Conservation (phyloP, 2,888 invertebrate species). For the Allacma fusca region DNA sequence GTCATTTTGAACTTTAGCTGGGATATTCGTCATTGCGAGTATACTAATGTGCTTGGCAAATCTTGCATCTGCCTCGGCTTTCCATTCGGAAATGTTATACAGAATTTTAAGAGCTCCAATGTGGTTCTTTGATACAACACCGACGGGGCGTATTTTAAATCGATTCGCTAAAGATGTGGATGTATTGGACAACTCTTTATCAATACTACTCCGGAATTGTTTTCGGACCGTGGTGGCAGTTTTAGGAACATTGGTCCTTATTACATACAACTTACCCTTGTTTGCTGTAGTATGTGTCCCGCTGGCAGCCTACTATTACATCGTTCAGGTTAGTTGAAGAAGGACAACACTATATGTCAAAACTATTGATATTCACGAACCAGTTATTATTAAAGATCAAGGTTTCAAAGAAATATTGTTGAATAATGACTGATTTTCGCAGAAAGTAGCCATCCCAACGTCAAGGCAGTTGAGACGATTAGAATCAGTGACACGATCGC, state of each 20-base stretch:
- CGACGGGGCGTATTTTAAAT: conserved; percentile 80
- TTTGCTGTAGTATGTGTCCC: too few species aligned
- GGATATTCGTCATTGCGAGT: conserved; percentile 10
- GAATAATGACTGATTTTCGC: conserved; percentile 59
- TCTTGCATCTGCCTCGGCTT: conserved; percentile 70
- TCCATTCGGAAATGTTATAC: conserved; percentile 73
- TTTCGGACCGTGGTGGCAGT: conserved; percentile 69
- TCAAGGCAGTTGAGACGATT: conserved; percentile 93
- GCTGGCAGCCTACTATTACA: too few species aligned
- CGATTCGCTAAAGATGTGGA: conserved; percentile 65
- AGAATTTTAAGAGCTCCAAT: conserved; percentile 74
- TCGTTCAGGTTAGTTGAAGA: too few species aligned
- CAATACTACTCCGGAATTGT: conserved; percentile 46
- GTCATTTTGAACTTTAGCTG: neutral
- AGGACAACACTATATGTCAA: too few species aligned
- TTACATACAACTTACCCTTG: too few species aligned
- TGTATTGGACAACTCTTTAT: conserved; percentile 57
- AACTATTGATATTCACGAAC: too few species aligned
- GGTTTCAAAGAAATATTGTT: too few species aligned
- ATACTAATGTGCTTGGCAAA: conserved; percentile 61
- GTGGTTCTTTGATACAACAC: conserved; percentile 82
- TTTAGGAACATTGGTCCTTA: conserved; percentile 73
- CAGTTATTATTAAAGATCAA: too few species aligned
- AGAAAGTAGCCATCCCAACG: conserved; percentile 93
- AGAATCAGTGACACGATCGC: conserved; percentile 92